A percentile compares a stretch with the other conserved stretches of the same genome.
Conservation (phyloP, 2,797 vertebrate species). For the Notolabrus celidotus region DNA sequence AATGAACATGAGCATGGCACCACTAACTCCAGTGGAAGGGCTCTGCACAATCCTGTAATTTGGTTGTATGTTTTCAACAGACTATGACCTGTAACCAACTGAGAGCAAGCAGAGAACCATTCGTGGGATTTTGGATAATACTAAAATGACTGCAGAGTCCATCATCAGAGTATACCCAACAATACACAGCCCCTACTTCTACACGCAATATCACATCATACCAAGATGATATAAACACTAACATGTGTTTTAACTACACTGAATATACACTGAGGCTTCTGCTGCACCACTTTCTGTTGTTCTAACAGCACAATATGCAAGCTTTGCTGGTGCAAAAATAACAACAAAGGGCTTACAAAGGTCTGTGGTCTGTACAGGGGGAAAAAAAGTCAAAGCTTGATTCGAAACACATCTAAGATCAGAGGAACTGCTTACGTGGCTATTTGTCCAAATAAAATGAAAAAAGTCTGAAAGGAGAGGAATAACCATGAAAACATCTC, state of each 20-base stretch:
- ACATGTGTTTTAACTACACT: constrained; percentile 57
- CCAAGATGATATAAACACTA: constrained; percentile 61
- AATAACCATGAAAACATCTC: constrained; percentile 60
- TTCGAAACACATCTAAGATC: constrained; percentile 68
- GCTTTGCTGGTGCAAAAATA: constrained; percentile 49
- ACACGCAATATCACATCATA: constrained; percentile 33
- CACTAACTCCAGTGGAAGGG: constrained; percentile 67
- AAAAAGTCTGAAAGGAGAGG: constrained; percentile 48
- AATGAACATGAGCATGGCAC: constrained; percentile 72
- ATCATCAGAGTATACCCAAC: constrained; percentile 54
- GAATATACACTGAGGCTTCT: constrained; percentile 51
- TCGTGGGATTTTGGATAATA: constrained; percentile 64
- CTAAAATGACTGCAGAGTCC: constrained; percentile 65
- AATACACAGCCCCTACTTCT: constrained; percentile 31
- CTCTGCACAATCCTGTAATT: constrained; percentile 79
- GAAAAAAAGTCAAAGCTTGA: constrained; percentile 33
- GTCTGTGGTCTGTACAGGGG: constrained; percentile 28
- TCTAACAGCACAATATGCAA: constrained; percentile 18
- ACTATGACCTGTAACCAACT: constrained; percentile 73
- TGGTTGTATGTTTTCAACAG: constrained; percentile 77
- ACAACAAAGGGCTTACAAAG: constrained; percentile 65
- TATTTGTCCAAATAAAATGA: constrained; percentile 52
- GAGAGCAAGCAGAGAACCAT: constrained; percentile 69
- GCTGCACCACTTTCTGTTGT: constrained; percentile 42
- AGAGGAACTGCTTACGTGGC: constrained; percentile 53